Conservation (phyloP, 2,888 invertebrate species). For the Nysson spinosus region DNA sequence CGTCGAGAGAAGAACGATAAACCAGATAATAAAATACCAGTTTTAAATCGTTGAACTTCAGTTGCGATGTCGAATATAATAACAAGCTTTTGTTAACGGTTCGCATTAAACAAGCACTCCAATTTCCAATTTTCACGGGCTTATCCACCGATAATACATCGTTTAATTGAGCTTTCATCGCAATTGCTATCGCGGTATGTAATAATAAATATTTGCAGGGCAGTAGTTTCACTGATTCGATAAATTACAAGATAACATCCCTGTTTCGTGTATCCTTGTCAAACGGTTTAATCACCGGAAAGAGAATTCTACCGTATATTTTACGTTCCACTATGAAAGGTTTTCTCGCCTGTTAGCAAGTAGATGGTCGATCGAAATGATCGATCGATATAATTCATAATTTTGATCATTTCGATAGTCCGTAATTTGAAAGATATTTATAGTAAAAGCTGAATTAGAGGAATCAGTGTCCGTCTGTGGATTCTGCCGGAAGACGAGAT, state of each 20-base stretch:
- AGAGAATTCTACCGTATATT: too few relatives aligned
- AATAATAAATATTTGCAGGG: conserved; percentile 31
- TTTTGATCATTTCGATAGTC: too few relatives aligned
- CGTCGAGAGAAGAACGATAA: background rate
- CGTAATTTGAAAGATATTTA: background rate
- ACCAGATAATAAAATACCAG: conserved; percentile 1
- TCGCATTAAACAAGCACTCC: background rate
- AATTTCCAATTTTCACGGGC: background rate
- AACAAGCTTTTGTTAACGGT: background rate
- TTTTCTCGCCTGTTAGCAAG: too few relatives aligned
- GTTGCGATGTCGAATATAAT: conserved; percentile 3
- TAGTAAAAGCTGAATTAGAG: background rate
- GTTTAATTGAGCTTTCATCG: conserved; percentile 16
- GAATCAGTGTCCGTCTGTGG: background rate
- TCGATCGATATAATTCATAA: too few relatives aligned
- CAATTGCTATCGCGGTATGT: conserved; percentile 3
- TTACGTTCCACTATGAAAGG: too few relatives aligned
- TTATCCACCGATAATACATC: background rate
- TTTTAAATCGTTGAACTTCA: background rate
- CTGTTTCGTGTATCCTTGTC: background rate
- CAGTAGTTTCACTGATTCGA: conserved; percentile 1
- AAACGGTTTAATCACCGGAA: background rate
- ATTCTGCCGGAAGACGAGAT: background rate
- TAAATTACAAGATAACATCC: conserved; percentile 22
- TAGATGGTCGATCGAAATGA: too few relatives aligned